Evolutionary conservation across 2,888 invertebrate species (phyloP), one percentile per base, ranked within the genome.

Genomic region (Microdon myrmicae): DNA sequence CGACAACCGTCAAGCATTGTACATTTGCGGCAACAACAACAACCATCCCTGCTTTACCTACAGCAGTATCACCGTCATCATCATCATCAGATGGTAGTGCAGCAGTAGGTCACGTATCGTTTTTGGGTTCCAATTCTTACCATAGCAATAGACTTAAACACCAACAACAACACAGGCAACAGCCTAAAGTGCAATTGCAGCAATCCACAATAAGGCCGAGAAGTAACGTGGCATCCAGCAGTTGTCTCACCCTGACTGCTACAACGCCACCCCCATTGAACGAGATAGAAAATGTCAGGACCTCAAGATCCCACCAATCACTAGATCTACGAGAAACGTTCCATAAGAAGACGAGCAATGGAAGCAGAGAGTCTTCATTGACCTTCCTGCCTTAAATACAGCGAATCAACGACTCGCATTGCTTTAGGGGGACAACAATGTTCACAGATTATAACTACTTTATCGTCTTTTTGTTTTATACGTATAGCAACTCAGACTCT

Each of bases 21-120:
- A 76, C 74, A 28, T 78, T 79, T 66, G 75, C 76, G 5, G 51
- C 77, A 31, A 73, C 75, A 3, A 73, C 78, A 13, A 74, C 71
- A 51, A 72, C 72, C 4, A 73, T 75, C 55, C 74, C 75, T 4
- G 68, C 73, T 22, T 43, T 72, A 3, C 67, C 69, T 10, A 69
- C n/a, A 23, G 17, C 37, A 17, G n/a, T 5, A 6, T 8, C 4
- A 9, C 9, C 5, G 8, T n/a, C n/a, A 31, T 51, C 58, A 1
- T 45, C 58, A 8, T 23, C 44, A 14, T 32, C 49, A 10, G 43
- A 9, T 7, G 10, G 44, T 43, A 29, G 35, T 25, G 38, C 44
- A 38, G 9, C 25, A 23, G 14, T 17, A 19, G 47, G 74, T 59
- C 75, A 74, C 56, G 75, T 74, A 2, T 73, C 75, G 23, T 74